phyloP scores from a whole-genome alignment of 2,888 invertebrate genomes.

The Arge pagana region DNA sequence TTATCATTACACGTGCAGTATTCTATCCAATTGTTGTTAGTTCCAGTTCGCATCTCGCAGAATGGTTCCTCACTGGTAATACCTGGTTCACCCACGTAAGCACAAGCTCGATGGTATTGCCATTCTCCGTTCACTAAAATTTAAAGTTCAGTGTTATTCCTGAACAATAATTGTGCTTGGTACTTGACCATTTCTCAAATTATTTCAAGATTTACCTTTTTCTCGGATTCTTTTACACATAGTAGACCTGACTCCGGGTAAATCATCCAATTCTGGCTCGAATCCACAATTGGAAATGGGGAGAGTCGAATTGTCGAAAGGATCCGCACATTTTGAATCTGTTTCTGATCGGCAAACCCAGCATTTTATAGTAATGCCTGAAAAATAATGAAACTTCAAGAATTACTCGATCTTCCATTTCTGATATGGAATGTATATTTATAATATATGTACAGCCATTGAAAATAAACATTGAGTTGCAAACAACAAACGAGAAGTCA shows the following conservation, averaged over 20 bases:
- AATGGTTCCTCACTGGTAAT: constrained; percentile 88
- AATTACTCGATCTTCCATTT: no score
- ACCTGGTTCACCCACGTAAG: constrained; percentile 88
- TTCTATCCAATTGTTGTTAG: constrained; percentile 91
- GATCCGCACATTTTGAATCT: constrained; percentile 90
- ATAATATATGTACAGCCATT: no score
- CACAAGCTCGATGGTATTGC: constrained; percentile 87
- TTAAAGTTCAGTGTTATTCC: no score
- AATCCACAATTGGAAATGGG: constrained; percentile 82
- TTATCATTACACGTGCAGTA: constrained; percentile 91
- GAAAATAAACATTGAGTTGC: no score
- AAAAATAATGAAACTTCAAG: no score
- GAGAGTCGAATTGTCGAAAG: constrained; percentile 87
- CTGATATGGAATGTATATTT: no score
- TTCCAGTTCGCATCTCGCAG: constrained; percentile 88
- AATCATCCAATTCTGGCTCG: constrained; percentile 65
- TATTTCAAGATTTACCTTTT: constrained; percentile 73
- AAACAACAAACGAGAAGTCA: no score
- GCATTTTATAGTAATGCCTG: constrained; percentile 77
- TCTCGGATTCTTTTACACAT: constrained; percentile 93
- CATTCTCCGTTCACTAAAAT: constrained; percentile 83
- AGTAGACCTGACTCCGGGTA: constrained; percentile 73
- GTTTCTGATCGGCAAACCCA: constrained; percentile 89
- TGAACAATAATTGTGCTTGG: no score
- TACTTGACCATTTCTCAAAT: no score